These are phyloP conservation scores for Sebastes oblongus DNA, from an alignment of 2,797 vertebrate species.

Conservation along the genomic window DNA sequence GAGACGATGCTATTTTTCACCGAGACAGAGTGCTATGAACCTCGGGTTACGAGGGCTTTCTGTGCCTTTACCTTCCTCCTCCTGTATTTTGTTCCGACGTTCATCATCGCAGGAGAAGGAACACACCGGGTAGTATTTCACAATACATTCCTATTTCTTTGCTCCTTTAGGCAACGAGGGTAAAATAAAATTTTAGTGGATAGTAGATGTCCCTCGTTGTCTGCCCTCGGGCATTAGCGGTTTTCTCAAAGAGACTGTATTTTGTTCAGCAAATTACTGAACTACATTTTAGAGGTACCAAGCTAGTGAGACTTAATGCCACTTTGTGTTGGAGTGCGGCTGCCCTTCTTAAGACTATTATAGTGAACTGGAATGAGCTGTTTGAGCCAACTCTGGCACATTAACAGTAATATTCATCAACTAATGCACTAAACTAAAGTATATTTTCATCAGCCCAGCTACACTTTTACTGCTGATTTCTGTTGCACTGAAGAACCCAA, in stretches of 20 bases:
- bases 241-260: constrained; percentile 62
- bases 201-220: constrained; percentile 44
- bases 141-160: constrained; percentile 32
- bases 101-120: constrained; percentile 49
- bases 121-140: constrained; percentile 57
- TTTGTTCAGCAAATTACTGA: constrained; percentile 67
- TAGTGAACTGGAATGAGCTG: constrained; percentile 65
- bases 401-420: constrained; percentile 61
- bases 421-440: constrained; percentile 44
- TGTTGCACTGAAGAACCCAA: neutral
- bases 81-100: constrained; percentile 39
- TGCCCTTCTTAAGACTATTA: constrained; percentile 65
- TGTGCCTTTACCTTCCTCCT: constrained; percentile 49
- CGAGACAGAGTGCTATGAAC: constrained; percentile 66
- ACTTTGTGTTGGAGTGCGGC: constrained; percentile 55
- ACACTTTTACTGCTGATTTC: constrained; percentile 5
- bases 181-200: constrained; percentile 54
- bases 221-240: constrained; percentile 57
- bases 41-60: constrained; percentile 56
- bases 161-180: constrained; percentile 38
- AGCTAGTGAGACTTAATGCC: constrained; percentile 48
- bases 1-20: constrained; percentile 75
- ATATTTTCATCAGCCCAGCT: constrained; percentile 20
- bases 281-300: constrained; percentile 56
- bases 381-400: constrained; percentile 61